A percentile compares a stretch with the other conserved stretches of the same genome.
phyloP scores from a whole-genome alignment of 2,888 invertebrate species.

The Hypena proboscidalis region DNA sequence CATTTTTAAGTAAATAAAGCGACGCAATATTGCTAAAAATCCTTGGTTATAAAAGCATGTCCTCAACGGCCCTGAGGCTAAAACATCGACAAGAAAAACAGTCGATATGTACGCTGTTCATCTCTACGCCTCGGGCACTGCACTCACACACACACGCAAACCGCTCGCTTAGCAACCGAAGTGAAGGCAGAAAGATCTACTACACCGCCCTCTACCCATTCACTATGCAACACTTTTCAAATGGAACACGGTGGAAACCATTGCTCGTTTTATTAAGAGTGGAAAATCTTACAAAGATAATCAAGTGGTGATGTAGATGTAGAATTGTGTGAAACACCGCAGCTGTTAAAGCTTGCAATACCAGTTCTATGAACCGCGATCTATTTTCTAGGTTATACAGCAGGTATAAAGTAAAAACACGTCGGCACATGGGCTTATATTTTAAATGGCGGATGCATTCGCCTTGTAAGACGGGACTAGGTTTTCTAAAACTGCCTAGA shows the following conservation, averaged over 20 bases:
- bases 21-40: no score
- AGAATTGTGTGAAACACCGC: neutral
- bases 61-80: conserved; percentile 11
- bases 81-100: conserved; percentile 28
- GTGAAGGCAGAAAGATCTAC: conserved; percentile 80
- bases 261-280: conserved; percentile 31
- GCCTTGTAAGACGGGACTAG: conserved; percentile 65
- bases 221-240: conserved; percentile 31
- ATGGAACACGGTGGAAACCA: conserved; percentile 30
- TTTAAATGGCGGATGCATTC: conserved; percentile 72
- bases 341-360: conserved; percentile 31
- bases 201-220: conserved; percentile 44
- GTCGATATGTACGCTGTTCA: conserved; percentile 43
- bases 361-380: conserved; percentile 67
- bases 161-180: conserved; percentile 73
- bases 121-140: conserved; percentile 68
- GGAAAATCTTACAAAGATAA: rapidly evolving
- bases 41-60: no score
- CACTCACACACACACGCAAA: conserved; percentile 71
- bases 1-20: no score
- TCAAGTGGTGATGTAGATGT: conserved; percentile 39
- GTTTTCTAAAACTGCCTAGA: conserved; percentile 70
- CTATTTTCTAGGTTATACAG: conserved; percentile 76
- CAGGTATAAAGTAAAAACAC: conserved; percentile 71
- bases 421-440: conserved; percentile 65